Evolutionary conservation across 2,888 invertebrate species (phyloP), one percentile per base, ranked within the genome.

Genomic region (Yponomeuta evonymella): DNA sequence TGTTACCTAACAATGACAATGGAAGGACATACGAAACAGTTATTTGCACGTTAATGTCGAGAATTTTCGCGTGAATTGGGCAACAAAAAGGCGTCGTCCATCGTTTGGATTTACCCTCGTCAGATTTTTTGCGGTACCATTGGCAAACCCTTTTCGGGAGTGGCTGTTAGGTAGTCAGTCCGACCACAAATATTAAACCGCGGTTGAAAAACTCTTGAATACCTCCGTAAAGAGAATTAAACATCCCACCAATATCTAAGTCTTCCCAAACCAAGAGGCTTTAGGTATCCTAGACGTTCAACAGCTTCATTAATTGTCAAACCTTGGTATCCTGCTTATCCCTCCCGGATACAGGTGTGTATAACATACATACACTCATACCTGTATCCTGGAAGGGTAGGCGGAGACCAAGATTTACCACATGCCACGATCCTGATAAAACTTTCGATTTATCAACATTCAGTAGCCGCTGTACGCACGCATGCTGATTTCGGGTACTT

Each of bases 51-150:
- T 15, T 15, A 15, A 12, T 58, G 51, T 9, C 4, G 43, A 43
- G 43, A 63, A 63, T 65, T n/a, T 11, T n/a, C 65, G 33, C 65
- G 30, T 11, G 11, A 30, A 29, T 65, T 15, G 11, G 11, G 33
- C 33, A 33, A 81, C 62, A 71, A 30, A 70, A 70, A 71, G 23
- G 10, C 9, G 15, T 15, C 51, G 15, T 2, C 51, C 15, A 58
- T 58, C 51, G 43, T 58, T 3, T 58, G 51, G 51, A 58, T 58
- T 58, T 58, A 58, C 51, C 51, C 51, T 58, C 15, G 51, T 58
- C 51, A 58, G 51, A 58, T 58, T 58, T 58, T 58, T 58, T 58
- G 51, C 51, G 51, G 51, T 58, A 15, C 51, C 51, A 58, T 58
- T 5, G 51, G 15, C 51, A 15, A 58, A 58, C 12, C 51, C 51